Base-by-base conservation (phyloP, 2,113 vertebrate genomes). In the Ascaphus truei region DNA sequence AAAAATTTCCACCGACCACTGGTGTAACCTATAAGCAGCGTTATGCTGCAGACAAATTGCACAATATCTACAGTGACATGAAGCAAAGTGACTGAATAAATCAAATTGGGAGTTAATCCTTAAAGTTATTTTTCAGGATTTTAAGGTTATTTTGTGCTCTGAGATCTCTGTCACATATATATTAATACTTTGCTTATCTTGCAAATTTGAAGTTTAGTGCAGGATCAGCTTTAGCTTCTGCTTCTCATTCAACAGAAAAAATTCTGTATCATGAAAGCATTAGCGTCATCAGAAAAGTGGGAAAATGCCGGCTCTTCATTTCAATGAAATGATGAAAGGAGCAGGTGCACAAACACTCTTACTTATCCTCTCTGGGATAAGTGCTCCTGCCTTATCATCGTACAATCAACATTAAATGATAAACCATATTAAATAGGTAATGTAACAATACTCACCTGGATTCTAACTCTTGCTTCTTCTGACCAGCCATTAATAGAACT, bases 401-500 rank as follows among this genome's bases (percentile, higher is more conserved):
- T n/a, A n/a, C n/a, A n/a, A n/a, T n/a, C n/a, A n/a, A n/a, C n/a
- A n/a, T n/a, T n/a, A n/a, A n/a, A n/a, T n/a, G n/a, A n/a, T n/a
- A n/a, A n/a, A 29, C 12, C 22, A 25, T 8, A 2, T 30, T 7
- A 7, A 1, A 37, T 1, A 7, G 7, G 3, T 58, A n/a, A 29
- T 23, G 62, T 71, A 69, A 43, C 43, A 41, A 23, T 59, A 77
- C 80, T 75, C 43, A 88, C 84, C 79, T 34, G 37, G 27, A 13
- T 72, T 79, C 75, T 48, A 72, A 57, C 3, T 74, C 61, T 15
- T 10, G 61, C 67, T 73, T 86, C 78, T 81, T 86, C 74, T 81
- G 81, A 7, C 75, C 85, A 34, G 81, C 77, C 56, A 82, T 75
- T 47, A 77, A 13, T 63, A 88, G 62, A 50, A 86, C 65, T 8